A percentile compares a stretch with the other conserved stretches of the same genome.
Evolutionary conservation across 2,888 invertebrate genomes (phyloP).

Genomic region (Melanchra persicariae): DNA sequence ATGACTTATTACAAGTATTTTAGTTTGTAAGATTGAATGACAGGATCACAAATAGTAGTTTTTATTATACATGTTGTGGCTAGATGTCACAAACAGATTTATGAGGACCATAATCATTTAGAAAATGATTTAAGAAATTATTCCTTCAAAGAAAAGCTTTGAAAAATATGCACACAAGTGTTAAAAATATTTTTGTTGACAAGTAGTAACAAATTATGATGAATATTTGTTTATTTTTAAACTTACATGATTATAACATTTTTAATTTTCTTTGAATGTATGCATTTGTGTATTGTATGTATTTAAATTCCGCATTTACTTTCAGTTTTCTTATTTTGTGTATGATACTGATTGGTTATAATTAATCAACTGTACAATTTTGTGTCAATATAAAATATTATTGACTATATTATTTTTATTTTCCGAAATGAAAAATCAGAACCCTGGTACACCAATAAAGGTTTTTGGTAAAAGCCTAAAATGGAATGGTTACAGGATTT

Average conservation of each 20-base stretch:
- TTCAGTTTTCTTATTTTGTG: constrained; percentile 28
- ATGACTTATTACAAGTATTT: constrained; percentile 43
- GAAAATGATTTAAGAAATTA: constrained; percentile 36
- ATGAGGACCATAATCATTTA: constrained; percentile 25
- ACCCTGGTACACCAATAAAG: constrained; percentile 1
- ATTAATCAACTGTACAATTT: constrained; percentile 37
- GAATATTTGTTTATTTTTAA: constrained; percentile 24
- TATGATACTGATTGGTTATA: constrained; percentile 34
- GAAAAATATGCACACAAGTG: constrained; percentile 25
- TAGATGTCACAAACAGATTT: constrained; percentile 14
- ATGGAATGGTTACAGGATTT: neutral
- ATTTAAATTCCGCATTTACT: constrained; percentile 45
- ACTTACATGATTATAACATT: constrained; percentile 18
- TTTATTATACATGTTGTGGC: constrained; percentile 26
- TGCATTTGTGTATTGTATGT: constrained; percentile 29
- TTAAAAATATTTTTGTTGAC: constrained; percentile 29
- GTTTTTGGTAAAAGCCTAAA: neutral
- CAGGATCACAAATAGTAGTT: constrained; percentile 49
- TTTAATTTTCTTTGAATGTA: constrained; percentile 28
- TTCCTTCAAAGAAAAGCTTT: constrained; percentile 27
- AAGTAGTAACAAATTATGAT: constrained; percentile 26
- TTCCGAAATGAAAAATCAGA: neutral
- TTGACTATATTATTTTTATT: constrained; percentile 50
- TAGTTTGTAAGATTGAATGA: constrained; percentile 54
- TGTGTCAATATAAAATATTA: constrained; percentile 49